A percentile compares a stretch with the other conserved stretches of the same genome.
These are phyloP conservation scores for Rattus rattus DNA, from an alignment of 2,113 vertebrate species.

Conservation along the genomic window DNA sequence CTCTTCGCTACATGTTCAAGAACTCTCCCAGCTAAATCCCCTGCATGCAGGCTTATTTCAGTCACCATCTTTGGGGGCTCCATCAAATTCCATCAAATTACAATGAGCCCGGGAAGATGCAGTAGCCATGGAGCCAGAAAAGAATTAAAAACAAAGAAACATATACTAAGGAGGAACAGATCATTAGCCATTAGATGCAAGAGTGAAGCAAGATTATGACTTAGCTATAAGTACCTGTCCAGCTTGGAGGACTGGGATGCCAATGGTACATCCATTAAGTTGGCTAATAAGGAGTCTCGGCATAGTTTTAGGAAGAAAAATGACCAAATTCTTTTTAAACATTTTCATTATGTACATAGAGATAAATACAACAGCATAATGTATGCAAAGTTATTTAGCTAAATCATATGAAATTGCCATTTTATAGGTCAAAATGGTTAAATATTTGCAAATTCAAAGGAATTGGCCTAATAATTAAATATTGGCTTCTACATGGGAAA, in stretches of 20 bases:
- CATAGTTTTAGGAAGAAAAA: conserved; percentile 36
- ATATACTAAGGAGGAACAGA: conserved; percentile 25
- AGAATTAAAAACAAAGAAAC: neutral
- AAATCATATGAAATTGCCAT: conserved; percentile 42
- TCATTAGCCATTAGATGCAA: conserved; percentile 24
- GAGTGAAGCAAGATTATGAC: neutral
- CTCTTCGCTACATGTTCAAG: neutral
- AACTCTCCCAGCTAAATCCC: neutral
- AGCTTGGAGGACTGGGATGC: conserved; percentile 11
- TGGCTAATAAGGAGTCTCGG: neutral
- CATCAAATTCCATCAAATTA: neutral
- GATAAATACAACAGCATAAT: conserved; percentile 50
- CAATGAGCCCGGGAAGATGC: neutral
- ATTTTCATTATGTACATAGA: conserved; percentile 51
- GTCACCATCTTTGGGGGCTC: neutral
- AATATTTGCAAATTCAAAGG: conserved; percentile 56
- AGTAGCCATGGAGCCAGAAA: neutral
- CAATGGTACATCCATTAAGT: conserved; percentile 28
- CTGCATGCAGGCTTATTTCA: neutral
- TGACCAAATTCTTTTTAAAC: conserved; percentile 3
- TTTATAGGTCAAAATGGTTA: conserved; percentile 69
- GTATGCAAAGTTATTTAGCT: conserved; percentile 53
- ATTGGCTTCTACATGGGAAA: conserved; percentile 64
- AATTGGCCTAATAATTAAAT: conserved; percentile 60
- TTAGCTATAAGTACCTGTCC: conserved; percentile 31